Evolutionary conservation across 2,888 invertebrate species (phyloP).

Genomic region (Phoenoteleia sp.): DNA sequence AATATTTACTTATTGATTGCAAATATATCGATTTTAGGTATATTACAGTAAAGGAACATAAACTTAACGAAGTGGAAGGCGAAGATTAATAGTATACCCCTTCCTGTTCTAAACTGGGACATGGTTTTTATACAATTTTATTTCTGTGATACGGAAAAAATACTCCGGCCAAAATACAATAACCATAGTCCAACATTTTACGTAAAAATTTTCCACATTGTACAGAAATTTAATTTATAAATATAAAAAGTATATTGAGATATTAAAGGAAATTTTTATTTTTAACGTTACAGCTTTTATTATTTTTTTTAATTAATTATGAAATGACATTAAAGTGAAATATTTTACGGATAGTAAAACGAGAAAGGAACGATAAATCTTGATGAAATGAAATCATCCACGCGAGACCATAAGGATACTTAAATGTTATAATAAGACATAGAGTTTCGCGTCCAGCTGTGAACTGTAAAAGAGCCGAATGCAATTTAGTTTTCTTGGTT

Average conservation of each 20-base stretch:
- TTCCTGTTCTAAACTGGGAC: slow-evolving; percentile 75
- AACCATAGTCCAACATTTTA: no score
- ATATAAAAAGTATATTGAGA: no score
- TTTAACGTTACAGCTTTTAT: no score
- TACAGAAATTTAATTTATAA: no score
- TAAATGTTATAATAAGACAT: slow-evolving; percentile 66
- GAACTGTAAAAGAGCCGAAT: slow-evolving; percentile 34
- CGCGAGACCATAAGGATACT: slow-evolving; percentile 51
- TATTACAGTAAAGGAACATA: slow-evolving; percentile 60
- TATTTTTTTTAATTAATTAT: no score
- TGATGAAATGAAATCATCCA: slow-evolving; percentile 63
- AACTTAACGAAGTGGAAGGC: slow-evolving; percentile 74
- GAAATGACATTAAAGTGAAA: not conserved
- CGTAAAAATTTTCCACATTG: no score
- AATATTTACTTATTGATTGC: slow-evolving; percentile 53
- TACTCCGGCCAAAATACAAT: no score
- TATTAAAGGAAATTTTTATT: no score
- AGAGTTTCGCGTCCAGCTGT: slow-evolving; percentile 63
- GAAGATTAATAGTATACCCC: slow-evolving; percentile 75
- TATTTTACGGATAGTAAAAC: slow-evolving; percentile 40
- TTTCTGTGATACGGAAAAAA: slow-evolving; percentile 41
- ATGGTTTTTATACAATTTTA: slow-evolving; percentile 61
- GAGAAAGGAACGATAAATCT: slow-evolving; percentile 52
- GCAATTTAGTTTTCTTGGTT: slow-evolving; percentile 58
- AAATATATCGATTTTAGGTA: slow-evolving; percentile 56